Evolutionary conservation across 2,797 vertebrate genomes (phyloP).

Genomic region (Lithobates sylvaticus): DNA sequence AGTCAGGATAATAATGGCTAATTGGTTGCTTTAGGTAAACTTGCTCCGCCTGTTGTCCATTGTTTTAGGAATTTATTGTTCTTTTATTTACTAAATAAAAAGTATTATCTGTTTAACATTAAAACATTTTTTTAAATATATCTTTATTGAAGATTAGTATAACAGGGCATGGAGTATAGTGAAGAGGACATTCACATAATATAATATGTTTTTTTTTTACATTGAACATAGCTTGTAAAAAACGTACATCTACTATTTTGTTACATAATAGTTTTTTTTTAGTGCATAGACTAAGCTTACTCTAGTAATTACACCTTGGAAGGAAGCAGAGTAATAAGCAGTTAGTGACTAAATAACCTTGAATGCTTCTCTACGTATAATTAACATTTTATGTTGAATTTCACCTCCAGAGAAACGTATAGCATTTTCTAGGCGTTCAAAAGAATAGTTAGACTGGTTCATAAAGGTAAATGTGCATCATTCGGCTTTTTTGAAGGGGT

Average conservation of each 20-base stretch:
- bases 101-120: too few relatives aligned
- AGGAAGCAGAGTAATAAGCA: slow-evolving; percentile 40
- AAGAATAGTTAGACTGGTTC: not conserved
- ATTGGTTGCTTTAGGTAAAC: too few relatives aligned
- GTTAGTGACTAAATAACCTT: slow-evolving; percentile 46
- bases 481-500: not conserved
- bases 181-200: too few relatives aligned
- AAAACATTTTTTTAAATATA: too few relatives aligned
- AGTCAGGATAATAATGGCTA: too few relatives aligned
- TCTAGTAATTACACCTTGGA: slow-evolving; percentile 30
- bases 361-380: slow-evolving; percentile 25
- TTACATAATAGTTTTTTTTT: not conserved
- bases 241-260: not conserved
- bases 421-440: not conserved
- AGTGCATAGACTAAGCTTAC: not conserved
- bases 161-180: too few relatives aligned
- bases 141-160: too few relatives aligned
- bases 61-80: too few relatives aligned
- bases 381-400: slow-evolving; percentile 33
- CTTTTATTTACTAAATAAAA: too few relatives aligned
- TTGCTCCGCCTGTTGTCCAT: too few relatives aligned
- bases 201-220: not conserved
- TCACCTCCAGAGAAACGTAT: slow-evolving; percentile 3
- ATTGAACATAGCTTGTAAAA: not conserved
- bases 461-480: not conserved